phyloP scores from a whole-genome alignment of 2,113 vertebrate species.

The Noctilio leporinus region DNA sequence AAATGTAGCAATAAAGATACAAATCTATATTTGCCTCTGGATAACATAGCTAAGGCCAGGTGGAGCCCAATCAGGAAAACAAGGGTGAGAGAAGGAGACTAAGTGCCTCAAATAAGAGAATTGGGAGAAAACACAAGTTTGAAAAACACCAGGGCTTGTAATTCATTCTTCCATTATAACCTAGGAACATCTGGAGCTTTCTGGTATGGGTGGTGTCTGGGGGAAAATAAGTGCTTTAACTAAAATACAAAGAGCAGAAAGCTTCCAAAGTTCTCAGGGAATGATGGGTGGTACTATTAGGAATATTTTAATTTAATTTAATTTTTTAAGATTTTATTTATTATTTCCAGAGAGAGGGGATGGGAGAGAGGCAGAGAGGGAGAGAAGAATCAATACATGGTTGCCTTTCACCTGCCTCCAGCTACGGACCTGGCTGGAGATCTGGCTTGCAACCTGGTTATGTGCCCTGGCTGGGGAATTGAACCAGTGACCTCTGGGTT shows the following conservation, averaged over 20 bases:
- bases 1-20: background rate
- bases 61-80: background rate
- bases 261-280: conserved; percentile 30
- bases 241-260: conserved; percentile 40
- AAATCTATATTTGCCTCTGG: conserved; percentile 17
- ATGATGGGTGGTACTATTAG: conserved; percentile 26
- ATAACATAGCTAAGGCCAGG: background rate
- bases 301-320: conserved; percentile 37
- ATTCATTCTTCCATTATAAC: conserved; percentile 24
- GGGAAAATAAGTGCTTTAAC: conserved; percentile 43
- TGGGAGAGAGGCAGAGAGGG: too few species aligned
- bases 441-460: too few species aligned
- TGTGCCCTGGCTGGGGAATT: too few species aligned
- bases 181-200: conserved; percentile 53
- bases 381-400: too few species aligned
- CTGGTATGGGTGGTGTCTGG: conserved; percentile 43
- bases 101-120: background rate
- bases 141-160: background rate
- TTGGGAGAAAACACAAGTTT: background rate
- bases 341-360: too few species aligned
- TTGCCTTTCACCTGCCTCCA: too few species aligned
- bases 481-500: too few species aligned
- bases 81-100: background rate
- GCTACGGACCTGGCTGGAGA: too few species aligned
- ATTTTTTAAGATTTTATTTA: too few species aligned